Evolutionary conservation across 1,140 invertebrate genomes (phyloP).

Genomic region (Liolophura sinensis): DNA sequence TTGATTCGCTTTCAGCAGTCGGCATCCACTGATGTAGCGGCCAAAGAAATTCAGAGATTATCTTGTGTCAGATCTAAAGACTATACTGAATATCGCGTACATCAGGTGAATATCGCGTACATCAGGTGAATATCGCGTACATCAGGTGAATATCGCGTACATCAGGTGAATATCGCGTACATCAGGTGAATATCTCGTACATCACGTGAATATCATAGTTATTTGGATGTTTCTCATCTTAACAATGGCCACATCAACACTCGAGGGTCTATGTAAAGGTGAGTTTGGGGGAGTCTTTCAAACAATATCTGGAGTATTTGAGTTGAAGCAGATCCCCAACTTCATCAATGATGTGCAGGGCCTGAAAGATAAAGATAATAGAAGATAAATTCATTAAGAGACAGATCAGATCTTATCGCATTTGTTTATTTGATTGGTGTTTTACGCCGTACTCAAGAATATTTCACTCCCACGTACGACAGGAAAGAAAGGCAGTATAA

Average conservation of each 20-base stretch:
- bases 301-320: slow-evolving; percentile 43
- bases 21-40: no score
- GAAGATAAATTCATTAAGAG: no score
- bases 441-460: no score
- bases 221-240: neutral
- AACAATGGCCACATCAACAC: neutral
- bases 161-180: no score
- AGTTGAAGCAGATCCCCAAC: slow-evolving; percentile 51
- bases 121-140: neutral
- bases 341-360: slow-evolving; percentile 52
- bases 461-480: no score
- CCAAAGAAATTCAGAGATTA: no score
- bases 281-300: slow-evolving; percentile 25
- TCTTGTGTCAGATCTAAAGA: no score
- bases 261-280: slow-evolving; percentile 17
- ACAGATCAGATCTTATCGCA: no score
- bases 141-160: neutral
- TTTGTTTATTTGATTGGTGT: no score
- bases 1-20: no score
- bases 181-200: neutral
- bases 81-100: no score
- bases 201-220: neutral
- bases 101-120: neutral
- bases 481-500: no score
- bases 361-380: slow-evolving; percentile 28